Conservation (phyloP, 2,797 vertebrate species). For the Synaphobranchus kaupii region DNA sequence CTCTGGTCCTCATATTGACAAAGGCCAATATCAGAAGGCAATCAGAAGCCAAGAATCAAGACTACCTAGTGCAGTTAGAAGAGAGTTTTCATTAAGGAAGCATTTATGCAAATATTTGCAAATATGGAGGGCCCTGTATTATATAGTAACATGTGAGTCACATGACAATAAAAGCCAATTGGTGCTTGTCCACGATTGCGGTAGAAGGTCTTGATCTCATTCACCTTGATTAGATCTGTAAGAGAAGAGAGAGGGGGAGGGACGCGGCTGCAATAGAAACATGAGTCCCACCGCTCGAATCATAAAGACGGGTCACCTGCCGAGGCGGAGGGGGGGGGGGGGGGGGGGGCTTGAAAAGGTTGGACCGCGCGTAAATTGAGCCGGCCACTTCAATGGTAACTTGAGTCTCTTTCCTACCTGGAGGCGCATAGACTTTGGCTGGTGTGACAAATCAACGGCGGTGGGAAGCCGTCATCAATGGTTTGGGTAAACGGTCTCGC, state of each 20-base stretch:
- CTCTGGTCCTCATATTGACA: too few species aligned
- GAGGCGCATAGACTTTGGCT: background rate
- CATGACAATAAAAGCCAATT: background rate
- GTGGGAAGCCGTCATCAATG: background rate
- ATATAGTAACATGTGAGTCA: background rate
- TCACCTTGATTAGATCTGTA: conserved; percentile 9
- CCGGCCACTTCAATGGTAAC: background rate
- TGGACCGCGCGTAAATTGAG: background rate
- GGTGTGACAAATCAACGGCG: background rate
- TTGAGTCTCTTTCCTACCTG: background rate
- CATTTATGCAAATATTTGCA: too few species aligned
- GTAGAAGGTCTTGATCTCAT: background rate
- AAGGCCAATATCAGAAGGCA: too few species aligned
- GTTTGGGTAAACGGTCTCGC: background rate
- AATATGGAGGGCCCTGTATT: background rate
- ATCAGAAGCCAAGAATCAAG: too few species aligned
- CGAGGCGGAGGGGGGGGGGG: too few species aligned
- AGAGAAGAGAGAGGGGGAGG: background rate
- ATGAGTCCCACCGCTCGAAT: background rate
- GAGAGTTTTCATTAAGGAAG: too few species aligned
- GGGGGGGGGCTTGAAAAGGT: background rate
- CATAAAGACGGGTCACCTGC: background rate
- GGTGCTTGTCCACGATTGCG: background rate
- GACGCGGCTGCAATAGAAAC: background rate
- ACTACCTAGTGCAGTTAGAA: too few species aligned